Percentiles rank a stretch among this genome's conserved stretches.
Evolutionary conservation across 2,888 invertebrate genomes (phyloP).

Genomic region (Eupithecia abbreviata): DNA sequence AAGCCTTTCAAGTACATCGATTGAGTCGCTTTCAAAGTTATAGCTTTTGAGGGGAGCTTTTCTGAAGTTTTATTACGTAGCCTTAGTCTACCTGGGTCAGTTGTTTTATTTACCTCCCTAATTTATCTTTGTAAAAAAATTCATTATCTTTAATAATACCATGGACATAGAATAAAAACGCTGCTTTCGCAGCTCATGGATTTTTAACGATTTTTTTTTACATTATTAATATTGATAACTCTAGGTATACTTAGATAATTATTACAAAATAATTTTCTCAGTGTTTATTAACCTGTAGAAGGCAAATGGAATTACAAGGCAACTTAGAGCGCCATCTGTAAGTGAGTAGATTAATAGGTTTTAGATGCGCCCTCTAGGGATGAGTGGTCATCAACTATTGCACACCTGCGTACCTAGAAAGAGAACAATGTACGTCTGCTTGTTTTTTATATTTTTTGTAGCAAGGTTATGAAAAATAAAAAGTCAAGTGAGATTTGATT

Average conservation of each 20-base stretch:
- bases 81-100: background rate
- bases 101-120: background rate
- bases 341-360: background rate
- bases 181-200: too few relatives aligned
- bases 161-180: too few relatives aligned
- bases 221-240: too few relatives aligned
- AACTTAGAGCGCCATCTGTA: background rate
- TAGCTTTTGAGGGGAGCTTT: conserved; percentile 30
- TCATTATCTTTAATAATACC: background rate
- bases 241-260: too few relatives aligned
- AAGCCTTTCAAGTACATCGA: conserved; percentile 43
- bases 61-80: conserved; percentile 5
- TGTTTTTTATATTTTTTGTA: too few relatives aligned
- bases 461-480: too few relatives aligned
- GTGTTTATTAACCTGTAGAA: too few relatives aligned
- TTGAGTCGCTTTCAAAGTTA: conserved; percentile 45
- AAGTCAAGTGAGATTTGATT: too few relatives aligned
- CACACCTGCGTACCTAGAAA: background rate
- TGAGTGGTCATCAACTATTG: background rate
- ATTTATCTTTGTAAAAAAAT: background rate
- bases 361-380: background rate
- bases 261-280: too few relatives aligned
- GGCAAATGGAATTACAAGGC: background rate
- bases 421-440: too few relatives aligned
- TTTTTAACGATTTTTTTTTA: too few relatives aligned